Evolutionary conservation across 2,888 invertebrate species (phyloP), one percentile per base, ranked within the genome.

Genomic region (Parnassius mnemosyne): DNA sequence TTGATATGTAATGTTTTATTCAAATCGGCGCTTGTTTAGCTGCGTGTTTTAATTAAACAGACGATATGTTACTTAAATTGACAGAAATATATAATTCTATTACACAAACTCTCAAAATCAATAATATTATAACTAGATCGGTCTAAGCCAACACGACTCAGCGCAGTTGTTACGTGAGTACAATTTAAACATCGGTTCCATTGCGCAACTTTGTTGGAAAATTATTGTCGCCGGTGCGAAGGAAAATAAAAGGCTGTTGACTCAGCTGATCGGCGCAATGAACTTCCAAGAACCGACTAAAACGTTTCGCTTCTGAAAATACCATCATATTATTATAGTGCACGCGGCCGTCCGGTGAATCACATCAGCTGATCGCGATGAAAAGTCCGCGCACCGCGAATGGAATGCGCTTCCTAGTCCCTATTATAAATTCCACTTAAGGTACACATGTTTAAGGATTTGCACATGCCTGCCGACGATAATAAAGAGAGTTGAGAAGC

Each of bases 221-320:
- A 76, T 75, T 74, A 77, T 78, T 73, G 78, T 68, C 74, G 66
- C 68, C 76, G 71, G 73, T 69, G 74, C 72, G 71, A 74, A 69
- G 72, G 75, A 77, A 75, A 76, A 73, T 72, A 71, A 73, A 75
- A 74, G 66, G 71, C 64, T 77, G 77, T 85, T 87, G 87, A 89
- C 83, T 87, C 88, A 88, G 83, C 81, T 87, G 83, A 83, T 83
- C 76, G 80, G 87, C 81, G 76, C 87, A 81, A 81, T 84, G 87
- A 89, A 85, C 88, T 81, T 85, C 78, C 71, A 70, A 75, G 81
- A 84, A 83, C 73, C 73, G 76, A 76, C 71, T 67, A 77, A 74
- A 72, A 74, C 67, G 54, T 58, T 63, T 50, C 63, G 66, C 68
- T 62, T 70, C 74, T 73, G 71, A 73, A 77, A 73, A 71, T 72